These are phyloP conservation scores for Neodiprion fabricii DNA, from an alignment of 1,140 invertebrate species.

Conservation along the genomic window DNA sequence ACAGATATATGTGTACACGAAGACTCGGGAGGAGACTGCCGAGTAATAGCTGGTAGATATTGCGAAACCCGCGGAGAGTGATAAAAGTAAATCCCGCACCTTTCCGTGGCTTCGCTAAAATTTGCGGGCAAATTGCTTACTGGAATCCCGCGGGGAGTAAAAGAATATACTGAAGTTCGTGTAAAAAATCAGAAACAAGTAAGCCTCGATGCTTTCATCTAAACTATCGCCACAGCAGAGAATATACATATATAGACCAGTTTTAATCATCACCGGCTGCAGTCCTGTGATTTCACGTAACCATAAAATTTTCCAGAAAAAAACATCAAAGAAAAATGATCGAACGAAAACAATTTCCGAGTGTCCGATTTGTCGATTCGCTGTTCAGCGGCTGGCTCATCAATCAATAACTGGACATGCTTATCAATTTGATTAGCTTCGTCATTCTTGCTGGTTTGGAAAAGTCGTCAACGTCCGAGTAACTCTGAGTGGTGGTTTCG, in stretches of 20 bases:
- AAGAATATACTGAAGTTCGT: background rate
- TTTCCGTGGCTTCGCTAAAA: background rate
- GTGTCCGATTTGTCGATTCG: background rate
- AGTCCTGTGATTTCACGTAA: too few species aligned
- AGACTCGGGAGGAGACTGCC: background rate
- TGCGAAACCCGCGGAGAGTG: slow-evolving; percentile 3
- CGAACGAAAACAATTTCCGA: background rate
- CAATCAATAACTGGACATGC: background rate
- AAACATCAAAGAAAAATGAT: background rate
- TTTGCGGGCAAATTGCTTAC: background rate
- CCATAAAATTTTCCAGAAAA: background rate
- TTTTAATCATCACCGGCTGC: too few species aligned
- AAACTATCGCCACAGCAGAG: too few species aligned
- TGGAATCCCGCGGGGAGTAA: background rate
- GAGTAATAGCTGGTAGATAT: background rate
- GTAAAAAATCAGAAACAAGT: background rate
- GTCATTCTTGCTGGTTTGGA: too few species aligned
- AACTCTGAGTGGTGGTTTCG: slow-evolving; percentile 25
- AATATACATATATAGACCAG: too few species aligned
- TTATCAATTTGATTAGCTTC: background rate
- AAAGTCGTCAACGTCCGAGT: slow-evolving; percentile 8
- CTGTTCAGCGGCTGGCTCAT: background rate
- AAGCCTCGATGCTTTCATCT: background rate
- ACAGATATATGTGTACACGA: too few species aligned
- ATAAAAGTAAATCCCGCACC: slow-evolving; percentile 1